Evolutionary conservation across 35 echinoderm and acorn worm genomes (phyloP), one percentile per base, ranked within the genome.

Genomic region (Holothuria glaberrima): DNA sequence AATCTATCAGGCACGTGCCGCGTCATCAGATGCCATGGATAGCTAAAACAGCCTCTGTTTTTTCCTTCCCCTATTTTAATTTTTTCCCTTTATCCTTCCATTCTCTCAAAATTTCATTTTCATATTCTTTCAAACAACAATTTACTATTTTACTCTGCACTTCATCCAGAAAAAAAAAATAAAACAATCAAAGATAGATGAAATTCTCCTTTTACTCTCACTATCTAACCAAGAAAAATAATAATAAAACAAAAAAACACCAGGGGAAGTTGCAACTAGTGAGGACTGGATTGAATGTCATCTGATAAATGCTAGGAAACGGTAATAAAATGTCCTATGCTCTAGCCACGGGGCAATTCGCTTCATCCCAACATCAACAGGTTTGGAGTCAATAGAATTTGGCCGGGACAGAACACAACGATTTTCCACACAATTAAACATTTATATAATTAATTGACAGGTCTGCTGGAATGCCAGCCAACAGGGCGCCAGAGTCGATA

Each of bases 401-500:
- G 59, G 80, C 80, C 80, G 28, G 52, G 58, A 57, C 80, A 54
- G 80, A 84, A 84, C 80, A 84, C 80, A 84, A 63, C 59, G 80
- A 84, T 84, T 84, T 84, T 84, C 80, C 80, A 84, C 80, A 84
- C 80, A 84, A 84, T 84, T 84, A 84, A 84, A 84, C 80, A 84
- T 84, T 84, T 84, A 84, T 84, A 84, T 63, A 84, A 84, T 84
- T 84, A 84, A 84, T 84, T 84, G 80, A 84, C 80, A 84, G 80
- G 80, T 84, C 80, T 32, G 59, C 18, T 48, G 34, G 80, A 84
- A 59, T 84, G 80, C 80, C 59, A 59, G 80, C 34, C 80, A 30
- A 32, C 12, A 24, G 54, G 80, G 80, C 80, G 80, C 80, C 80
- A 84, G n/a, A 84, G 80, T 84, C 80, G 56, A 84, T 84, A 84